These are phyloP conservation scores for Drosophila hamatofila DNA, from an alignment of 2,888 invertebrate genomes.

Conservation along the genomic window DNA sequence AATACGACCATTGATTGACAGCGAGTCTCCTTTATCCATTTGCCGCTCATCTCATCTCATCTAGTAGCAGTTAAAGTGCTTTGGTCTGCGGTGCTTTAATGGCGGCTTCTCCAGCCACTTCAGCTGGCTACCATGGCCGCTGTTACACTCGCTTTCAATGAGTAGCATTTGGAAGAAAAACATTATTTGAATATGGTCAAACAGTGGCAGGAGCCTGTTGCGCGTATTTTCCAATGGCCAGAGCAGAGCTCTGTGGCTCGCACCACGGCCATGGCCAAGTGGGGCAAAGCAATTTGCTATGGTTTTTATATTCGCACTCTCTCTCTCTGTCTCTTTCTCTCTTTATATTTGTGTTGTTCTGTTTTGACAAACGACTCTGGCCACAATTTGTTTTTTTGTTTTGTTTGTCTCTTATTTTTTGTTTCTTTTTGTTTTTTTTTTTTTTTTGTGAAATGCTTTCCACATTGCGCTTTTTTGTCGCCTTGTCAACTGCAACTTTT, in stretches of 20 bases:
- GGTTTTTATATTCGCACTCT: background rate
- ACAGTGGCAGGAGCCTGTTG: slow-evolving; percentile 9
- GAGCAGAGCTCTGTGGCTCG: background rate
- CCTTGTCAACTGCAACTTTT: slow-evolving; percentile 50
- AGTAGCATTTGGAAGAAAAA: background rate
- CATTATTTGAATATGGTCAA: slow-evolving; percentile 2
- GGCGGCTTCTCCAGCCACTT: background rate
- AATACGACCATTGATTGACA: no score
- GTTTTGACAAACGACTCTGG: slow-evolving; percentile 18
- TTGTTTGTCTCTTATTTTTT: background rate
- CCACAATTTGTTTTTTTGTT: slow-evolving; percentile 10
- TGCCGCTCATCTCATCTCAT: no score
- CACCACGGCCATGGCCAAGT: background rate
- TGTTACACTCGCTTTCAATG: background rate
- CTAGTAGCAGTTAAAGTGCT: no score
- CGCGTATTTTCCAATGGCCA: background rate
- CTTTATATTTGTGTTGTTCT: background rate
- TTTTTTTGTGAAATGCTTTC: slow-evolving; percentile 19
- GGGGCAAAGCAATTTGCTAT: slow-evolving; percentile 32
- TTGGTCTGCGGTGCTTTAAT: background rate
- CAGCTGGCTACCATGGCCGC: background rate
- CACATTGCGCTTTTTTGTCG: slow-evolving; percentile 38
- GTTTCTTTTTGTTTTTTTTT: background rate
- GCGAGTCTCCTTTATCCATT: no score
- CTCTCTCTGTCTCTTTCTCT: background rate